Evolutionary conservation across 2,113 vertebrate genomes (phyloP), one percentile per base, ranked within the genome.

Genomic region (Coturnix japonica): DNA sequence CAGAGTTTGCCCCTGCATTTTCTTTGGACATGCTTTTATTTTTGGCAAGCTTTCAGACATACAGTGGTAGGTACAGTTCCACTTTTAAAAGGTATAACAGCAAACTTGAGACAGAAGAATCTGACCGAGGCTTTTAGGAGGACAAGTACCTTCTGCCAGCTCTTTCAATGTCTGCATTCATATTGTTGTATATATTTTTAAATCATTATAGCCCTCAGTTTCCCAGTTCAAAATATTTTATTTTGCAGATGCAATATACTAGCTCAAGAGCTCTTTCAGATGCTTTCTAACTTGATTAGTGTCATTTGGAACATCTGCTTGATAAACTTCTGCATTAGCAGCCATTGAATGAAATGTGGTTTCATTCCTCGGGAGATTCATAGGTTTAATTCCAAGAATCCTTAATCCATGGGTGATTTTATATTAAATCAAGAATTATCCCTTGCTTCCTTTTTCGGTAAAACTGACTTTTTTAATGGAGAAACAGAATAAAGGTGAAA

Each of bases 271-370:
- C 33, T 89, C 54, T 79, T 93, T 90, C 54, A 35, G 88, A 91
- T 90, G 73, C 89, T 89, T 91, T 90, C 80, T 84, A 79, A 86
- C 70, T 89, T 94, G 70, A 91, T 95, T 95, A 84, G 74, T 76
- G 19, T 72, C 33, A 61, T 91, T 81, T 76, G 65, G 69, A 94
- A 90, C 77, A 95, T 93, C 90, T 95, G 85, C 83, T 66, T 86
- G 76, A 89, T 49, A 93, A 95, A 90, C 63, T 85, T 95, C 39
- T 78, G 65, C 80, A 81, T 81, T 95, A 93, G 77, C n/a, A 72
- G 79, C 51, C 70, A 71, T 65, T 83, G 67, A 83, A 89, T 61
- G 72, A 93, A 86, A 81, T 74, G 65, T 35, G 19, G 30, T 95
- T 95, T 88, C 2, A 1, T 93, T 90, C 65, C 47, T 91, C 80